Conservation (phyloP, 2,113 vertebrate species). For the Sebastes schlegelii region DNA sequence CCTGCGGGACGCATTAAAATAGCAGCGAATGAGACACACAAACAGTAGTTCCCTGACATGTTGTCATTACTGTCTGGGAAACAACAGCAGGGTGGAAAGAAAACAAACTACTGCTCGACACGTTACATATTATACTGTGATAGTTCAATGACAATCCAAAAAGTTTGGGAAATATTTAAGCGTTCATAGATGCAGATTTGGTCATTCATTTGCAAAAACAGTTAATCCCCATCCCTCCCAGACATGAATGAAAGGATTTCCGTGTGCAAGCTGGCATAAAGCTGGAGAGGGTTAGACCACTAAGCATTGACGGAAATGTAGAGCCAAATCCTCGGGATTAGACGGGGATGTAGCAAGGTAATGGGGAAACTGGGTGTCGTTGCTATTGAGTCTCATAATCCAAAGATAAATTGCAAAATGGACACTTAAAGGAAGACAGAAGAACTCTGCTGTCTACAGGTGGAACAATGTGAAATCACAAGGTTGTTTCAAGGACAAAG, state of each 20-base stretch:
- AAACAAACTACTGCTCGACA: neutral
- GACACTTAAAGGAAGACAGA: slow-evolving; percentile 36
- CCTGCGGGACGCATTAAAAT: slow-evolving; percentile 78
- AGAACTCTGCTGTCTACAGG: neutral
- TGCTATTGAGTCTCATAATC: slow-evolving; percentile 67
- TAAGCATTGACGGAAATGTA: slow-evolving; percentile 59
- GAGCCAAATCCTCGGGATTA: slow-evolving; percentile 76
- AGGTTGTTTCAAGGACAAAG: slow-evolving; percentile 20
- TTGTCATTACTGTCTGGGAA: slow-evolving; percentile 25
- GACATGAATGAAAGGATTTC: slow-evolving; percentile 78
- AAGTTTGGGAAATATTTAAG: neutral
- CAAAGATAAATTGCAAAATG: slow-evolving; percentile 49
- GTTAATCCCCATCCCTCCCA: slow-evolving; percentile 66
- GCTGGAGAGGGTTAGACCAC: slow-evolving; percentile 54
- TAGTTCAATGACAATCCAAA: neutral
- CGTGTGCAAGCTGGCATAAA: slow-evolving; percentile 55
- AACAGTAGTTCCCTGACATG: slow-evolving; percentile 37
- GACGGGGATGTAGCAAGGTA: slow-evolving; percentile 60
- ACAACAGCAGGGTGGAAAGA: neutral
- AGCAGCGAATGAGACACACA: slow-evolving; percentile 46
- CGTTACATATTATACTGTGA: neutral
- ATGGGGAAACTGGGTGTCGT: slow-evolving; percentile 49
- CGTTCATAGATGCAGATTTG: slow-evolving; percentile 39
- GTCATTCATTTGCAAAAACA: slow-evolving; percentile 64
- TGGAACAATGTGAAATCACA: neutral